Evolutionary conservation across 2,113 vertebrate genomes (phyloP).

Genomic region (Dascyllus trimaculatus): DNA sequence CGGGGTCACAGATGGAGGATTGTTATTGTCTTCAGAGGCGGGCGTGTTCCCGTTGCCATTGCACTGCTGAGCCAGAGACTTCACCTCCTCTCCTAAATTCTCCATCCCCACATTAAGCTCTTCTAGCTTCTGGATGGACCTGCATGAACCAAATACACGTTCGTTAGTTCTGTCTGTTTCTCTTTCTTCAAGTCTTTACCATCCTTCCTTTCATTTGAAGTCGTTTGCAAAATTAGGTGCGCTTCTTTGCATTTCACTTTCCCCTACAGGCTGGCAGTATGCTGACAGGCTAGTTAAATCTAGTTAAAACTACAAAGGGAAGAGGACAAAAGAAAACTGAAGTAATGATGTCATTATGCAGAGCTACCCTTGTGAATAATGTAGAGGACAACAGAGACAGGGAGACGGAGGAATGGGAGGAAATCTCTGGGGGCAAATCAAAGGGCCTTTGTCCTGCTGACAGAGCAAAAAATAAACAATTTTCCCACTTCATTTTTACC

Average conservation of each 20-base stretch:
- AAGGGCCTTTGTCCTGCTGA: conserved; percentile 53
- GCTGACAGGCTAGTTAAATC: conserved; percentile 4
- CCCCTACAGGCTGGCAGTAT: background rate
- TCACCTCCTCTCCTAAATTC: conserved; percentile 90
- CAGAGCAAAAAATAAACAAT: background rate
- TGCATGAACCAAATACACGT: conserved; percentile 53
- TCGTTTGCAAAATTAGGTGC: background rate
- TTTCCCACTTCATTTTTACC: background rate
- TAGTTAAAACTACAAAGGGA: conserved; percentile 27
- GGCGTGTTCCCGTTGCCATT: conserved; percentile 81
- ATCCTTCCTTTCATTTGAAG: background rate
- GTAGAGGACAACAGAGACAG: conserved; percentile 36
- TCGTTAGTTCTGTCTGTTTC: background rate
- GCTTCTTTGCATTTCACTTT: background rate
- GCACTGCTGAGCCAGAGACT: conserved; percentile 89
- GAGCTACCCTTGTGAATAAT: conserved; percentile 67
- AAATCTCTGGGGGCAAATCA: conserved; percentile 54
- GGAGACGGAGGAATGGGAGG: conserved; percentile 27
- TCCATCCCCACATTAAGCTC: conserved; percentile 99
- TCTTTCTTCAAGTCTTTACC: background rate
- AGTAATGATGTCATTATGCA: conserved; percentile 62
- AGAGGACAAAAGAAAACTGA: conserved; percentile 53
- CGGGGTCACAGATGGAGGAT: conserved; percentile 73
- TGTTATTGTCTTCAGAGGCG: conserved; percentile 71
- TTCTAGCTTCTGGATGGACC: conserved; percentile 98